Conservation (phyloP, 2,113 vertebrate genomes). For the zebrafish (Danio rerio) region DNA sequence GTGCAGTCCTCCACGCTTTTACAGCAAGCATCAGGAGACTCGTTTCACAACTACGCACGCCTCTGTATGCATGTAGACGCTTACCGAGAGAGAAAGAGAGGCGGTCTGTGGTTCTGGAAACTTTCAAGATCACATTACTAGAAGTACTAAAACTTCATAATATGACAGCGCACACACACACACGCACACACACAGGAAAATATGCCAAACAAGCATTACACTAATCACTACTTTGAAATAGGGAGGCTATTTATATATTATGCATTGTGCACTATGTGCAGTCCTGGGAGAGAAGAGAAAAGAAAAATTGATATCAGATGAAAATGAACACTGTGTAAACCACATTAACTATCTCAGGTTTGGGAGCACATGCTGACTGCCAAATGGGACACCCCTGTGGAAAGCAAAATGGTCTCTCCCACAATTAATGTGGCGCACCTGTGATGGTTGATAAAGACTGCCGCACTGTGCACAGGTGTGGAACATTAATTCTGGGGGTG, state of each 20-base stretch:
- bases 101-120: constrained; percentile 27
- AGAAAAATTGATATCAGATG: constrained; percentile 52
- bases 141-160: constrained; percentile 27
- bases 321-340: constrained; percentile 69
- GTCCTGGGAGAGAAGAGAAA: constrained; percentile 66
- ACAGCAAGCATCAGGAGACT: constrained; percentile 15
- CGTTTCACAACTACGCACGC: constrained; percentile 7
- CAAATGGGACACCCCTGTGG: constrained; percentile 67
- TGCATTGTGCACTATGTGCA: constrained; percentile 70
- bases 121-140: constrained; percentile 43
- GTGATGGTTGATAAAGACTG: constrained; percentile 84
- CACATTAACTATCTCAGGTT: constrained; percentile 70
- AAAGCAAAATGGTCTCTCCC: constrained; percentile 79
- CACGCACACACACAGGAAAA: constrained; percentile 52
- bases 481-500: constrained; percentile 86
- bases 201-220: constrained; percentile 69
- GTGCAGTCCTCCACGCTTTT: constrained; percentile 58
- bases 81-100: constrained; percentile 11
- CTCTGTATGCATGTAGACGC: constrained; percentile 4
- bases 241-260: constrained; percentile 67
- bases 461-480: constrained; percentile 83
- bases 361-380: constrained; percentile 76
- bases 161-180: constrained; percentile 10
- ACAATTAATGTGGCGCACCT: constrained; percentile 84
- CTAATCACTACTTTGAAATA: constrained; percentile 69